Conservation (phyloP, 1,140 invertebrate genomes). For the Bombus huntii region DNA sequence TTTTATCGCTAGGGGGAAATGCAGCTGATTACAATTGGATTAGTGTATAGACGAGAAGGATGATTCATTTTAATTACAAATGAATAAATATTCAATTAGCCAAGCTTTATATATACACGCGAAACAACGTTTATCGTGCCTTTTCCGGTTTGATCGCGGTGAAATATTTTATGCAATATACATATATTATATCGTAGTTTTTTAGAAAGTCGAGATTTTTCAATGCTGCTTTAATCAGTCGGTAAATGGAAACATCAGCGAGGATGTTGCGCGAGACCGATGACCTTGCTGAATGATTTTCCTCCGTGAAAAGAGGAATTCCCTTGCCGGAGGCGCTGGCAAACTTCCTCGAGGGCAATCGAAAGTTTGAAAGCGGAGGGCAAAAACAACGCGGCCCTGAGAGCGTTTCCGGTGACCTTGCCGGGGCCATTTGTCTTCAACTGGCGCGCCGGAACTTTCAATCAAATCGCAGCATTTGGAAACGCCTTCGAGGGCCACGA, state of each 20-base stretch:
- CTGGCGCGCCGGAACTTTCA: constrained; percentile 15
- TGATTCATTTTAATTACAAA: constrained; percentile 1
- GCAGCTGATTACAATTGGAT: neutral
- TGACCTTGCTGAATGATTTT: constrained; percentile 22
- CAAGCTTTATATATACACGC: too few relatives aligned
- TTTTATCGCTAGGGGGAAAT: neutral
- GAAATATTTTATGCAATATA: neutral
- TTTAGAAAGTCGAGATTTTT: neutral
- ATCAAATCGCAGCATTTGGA: constrained; percentile 22
- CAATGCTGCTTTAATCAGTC: neutral
- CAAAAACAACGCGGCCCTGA: constrained; percentile 10
- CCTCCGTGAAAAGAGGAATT: neutral
- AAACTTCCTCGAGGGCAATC: constrained; percentile 32
- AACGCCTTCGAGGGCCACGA: neutral
- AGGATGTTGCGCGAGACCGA: too few relatives aligned
- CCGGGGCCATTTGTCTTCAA: constrained; percentile 31
- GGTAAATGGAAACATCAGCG: neutral
- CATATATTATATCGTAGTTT: neutral
- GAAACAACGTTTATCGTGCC: neutral
- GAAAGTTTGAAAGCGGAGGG: constrained; percentile 19
- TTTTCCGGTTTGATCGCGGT: neutral
- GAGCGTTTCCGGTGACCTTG: constrained; percentile 27
- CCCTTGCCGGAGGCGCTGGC: neutral
- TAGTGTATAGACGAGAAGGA: neutral
- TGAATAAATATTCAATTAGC: neutral